Base-by-base conservation (phyloP, 1,140 invertebrate genomes). In the Musca domestica region DNA sequence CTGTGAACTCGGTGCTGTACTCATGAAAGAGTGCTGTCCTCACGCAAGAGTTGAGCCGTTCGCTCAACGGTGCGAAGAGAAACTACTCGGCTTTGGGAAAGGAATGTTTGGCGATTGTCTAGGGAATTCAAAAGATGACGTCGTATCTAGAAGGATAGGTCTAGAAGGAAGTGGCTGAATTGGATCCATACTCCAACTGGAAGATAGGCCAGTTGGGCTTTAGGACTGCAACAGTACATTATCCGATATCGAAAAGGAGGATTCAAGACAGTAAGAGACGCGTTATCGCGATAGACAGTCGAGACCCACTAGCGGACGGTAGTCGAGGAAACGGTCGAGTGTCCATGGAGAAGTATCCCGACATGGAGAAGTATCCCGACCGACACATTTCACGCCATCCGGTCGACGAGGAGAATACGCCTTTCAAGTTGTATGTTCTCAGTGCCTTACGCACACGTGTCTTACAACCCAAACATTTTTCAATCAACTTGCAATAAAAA, bases 51-150 rank as follows among this genome's bases (percentile, higher is more conserved):
- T n/a, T 77, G 0, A 83, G 78, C 52, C 63, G 82, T 30, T 72
- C 69, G 5, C 69, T 85, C 27, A 83, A 81, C 68, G 66, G 74
- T 41, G 76, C 79, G 0, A 82, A 86, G 75, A 70, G 41, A 58
- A 82, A 82, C 70, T 85, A 82, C 66, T 73, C 69, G 1, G 79
- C 76, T 4, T 82, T 76, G 9, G 82, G 84, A 76, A 82, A 83
- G 69, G 85, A 88, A 80, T 74, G 84, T 46, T 70, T 88, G 12
- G 85, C 84, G 1, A 80, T 87, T 12, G 73, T 87, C 0, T 84
- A 78, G 79, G 81, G 78, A 1, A 73, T 83, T 1, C 76, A 84
- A 67, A 73, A 84, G 47, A 85, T 85, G 70, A 51, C 80, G 67
- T 76, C 76, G 14, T 87, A 84, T 72, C 69, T 87, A 19, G 64